Evolutionary conservation across 2,113 vertebrate species (phyloP).

Genomic region (Pollimyrus isidori): DNA sequence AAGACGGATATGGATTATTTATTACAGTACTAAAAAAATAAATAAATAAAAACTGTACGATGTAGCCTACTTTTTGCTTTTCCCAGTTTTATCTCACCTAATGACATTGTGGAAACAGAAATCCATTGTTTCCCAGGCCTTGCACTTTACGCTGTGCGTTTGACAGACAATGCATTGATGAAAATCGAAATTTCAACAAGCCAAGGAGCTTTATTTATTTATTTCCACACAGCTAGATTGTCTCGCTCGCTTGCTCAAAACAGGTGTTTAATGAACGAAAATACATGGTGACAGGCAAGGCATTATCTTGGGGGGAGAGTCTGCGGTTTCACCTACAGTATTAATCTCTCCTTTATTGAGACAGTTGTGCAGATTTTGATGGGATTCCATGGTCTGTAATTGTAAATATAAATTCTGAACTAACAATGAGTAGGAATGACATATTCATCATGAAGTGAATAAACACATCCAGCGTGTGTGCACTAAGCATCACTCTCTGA

Average conservation of each 20-base stretch:
- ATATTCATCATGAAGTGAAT: not conserved
- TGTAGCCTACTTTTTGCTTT: not conserved
- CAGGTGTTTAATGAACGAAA: not conserved
- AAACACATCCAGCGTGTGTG: not conserved
- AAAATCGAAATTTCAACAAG: not conserved
- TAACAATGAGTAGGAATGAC: not conserved
- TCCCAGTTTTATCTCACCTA: not conserved
- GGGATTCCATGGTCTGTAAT: not conserved
- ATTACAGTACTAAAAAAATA: not conserved
- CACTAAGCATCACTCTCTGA: not conserved
- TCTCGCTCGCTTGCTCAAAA: not conserved
- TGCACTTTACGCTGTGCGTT: not conserved
- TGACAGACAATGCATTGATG: not conserved
- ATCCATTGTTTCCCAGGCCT: not conserved
- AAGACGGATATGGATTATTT: not conserved
- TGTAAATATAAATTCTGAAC: not conserved
- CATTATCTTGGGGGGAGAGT: not conserved
- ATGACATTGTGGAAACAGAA: not conserved
- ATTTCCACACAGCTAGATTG: not conserved
- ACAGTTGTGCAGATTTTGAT: not conserved
- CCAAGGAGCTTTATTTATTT: not conserved
- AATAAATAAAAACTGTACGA: not conserved
- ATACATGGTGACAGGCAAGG: not conserved
- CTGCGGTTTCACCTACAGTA: not conserved
- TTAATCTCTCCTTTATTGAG: not conserved